phyloP scores from a whole-genome alignment of 1,140 invertebrate genomes.

The Procambarus clarkii region DNA sequence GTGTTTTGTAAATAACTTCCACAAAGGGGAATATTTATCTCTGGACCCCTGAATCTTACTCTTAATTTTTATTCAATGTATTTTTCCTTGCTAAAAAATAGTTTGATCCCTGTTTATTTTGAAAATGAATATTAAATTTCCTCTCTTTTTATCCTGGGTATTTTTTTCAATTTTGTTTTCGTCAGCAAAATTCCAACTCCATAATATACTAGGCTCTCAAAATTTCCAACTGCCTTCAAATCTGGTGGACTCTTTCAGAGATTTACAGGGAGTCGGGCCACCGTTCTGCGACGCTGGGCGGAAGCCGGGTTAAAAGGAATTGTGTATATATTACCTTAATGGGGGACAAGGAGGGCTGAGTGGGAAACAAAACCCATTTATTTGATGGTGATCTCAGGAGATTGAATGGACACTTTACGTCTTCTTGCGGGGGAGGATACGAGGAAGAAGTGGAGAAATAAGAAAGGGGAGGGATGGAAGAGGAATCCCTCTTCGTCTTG shows the following conservation, averaged over 20 bases:
- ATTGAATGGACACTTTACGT: not conserved
- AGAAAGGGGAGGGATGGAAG: not conserved
- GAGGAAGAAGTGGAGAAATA: not conserved
- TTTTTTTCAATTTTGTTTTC: too few species aligned
- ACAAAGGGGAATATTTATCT: too few species aligned
- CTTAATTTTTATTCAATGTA: too few species aligned
- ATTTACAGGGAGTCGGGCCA: not conserved
- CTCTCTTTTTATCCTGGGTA: too few species aligned
- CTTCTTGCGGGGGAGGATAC: not conserved
- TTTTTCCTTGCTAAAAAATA: too few species aligned
- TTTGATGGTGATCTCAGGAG: not conserved
- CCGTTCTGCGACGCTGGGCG: not conserved
- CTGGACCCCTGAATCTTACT: too few species aligned
- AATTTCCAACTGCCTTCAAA: not conserved
- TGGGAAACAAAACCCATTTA: not conserved
- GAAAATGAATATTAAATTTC: too few species aligned
- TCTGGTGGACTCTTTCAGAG: not conserved
- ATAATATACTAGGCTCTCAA: not conserved
- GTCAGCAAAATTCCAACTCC: not conserved
- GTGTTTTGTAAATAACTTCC: too few species aligned
- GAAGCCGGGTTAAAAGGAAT: not conserved
- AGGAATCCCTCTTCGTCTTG: too few species aligned
- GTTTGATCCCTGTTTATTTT: too few species aligned
- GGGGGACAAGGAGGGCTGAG: not conserved
- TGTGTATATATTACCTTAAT: constrained; percentile 6